These are phyloP conservation scores for Callipepla squamata DNA, from an alignment of 2,113 vertebrate species.

Conservation along the genomic window DNA sequence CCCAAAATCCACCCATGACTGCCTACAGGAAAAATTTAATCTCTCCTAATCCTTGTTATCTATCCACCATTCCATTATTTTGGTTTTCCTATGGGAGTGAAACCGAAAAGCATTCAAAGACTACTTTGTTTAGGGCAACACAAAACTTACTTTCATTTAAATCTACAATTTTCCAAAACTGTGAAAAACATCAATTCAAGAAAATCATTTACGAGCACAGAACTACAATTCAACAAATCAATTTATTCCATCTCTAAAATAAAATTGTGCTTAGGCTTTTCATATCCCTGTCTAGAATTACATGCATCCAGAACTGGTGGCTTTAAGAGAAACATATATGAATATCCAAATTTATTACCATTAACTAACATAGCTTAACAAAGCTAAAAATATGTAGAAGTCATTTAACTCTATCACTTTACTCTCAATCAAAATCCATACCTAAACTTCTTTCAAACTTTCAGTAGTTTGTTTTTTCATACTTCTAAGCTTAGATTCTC, in stretches of 20 bases:
- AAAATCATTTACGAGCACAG: not conserved
- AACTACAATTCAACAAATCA: not conserved
- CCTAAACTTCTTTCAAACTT: not conserved
- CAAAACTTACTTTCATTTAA: not conserved
- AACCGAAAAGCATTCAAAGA: not conserved
- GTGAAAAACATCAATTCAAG: not conserved
- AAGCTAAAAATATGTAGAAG: not conserved
- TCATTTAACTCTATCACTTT: not conserved
- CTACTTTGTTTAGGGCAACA: not conserved
- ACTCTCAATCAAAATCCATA: not conserved
- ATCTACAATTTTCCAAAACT: not conserved
- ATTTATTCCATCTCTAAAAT: not conserved
- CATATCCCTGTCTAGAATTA: not conserved
- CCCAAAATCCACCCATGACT: not conserved
- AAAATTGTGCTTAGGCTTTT: not conserved
- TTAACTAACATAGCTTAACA: not conserved
- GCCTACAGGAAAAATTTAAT: not conserved
- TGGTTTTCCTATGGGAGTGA: not conserved
- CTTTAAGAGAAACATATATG: not conserved
- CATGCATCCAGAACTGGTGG: not conserved
- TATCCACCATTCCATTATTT: not conserved
- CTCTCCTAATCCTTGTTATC: not conserved
- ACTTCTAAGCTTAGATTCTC: not conserved
- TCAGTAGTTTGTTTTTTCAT: not conserved
- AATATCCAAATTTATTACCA: not conserved